These are phyloP conservation scores for Halcyon malimbica DNA, from an alignment of 2,113 vertebrate genomes.

Conservation along the genomic window DNA sequence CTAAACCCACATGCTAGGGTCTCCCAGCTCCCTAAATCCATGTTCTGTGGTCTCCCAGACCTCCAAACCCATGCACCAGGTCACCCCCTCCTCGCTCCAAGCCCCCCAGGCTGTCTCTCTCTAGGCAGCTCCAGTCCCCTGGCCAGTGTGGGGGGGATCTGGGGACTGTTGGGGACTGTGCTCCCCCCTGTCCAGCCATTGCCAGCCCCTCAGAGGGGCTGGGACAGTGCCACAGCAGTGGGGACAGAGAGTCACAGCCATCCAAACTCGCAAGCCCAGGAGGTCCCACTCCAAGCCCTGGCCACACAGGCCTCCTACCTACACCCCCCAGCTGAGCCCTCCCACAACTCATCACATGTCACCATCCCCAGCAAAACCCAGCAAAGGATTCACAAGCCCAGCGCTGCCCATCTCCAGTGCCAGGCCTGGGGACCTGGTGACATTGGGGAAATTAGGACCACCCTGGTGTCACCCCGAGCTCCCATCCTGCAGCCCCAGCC, in stretches of 20 bases:
- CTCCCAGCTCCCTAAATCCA: background rate
- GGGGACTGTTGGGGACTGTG: fast-evolving
- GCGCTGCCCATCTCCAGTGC: background rate
- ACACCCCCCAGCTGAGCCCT: background rate
- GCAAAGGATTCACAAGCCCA: background rate
- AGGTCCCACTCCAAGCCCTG: background rate
- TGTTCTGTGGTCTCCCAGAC: background rate
- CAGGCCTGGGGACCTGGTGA: background rate
- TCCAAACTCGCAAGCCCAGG: background rate
- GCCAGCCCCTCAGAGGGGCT: background rate
- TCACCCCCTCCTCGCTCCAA: background rate
- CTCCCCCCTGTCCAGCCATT: fast-evolving
- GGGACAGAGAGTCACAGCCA: background rate
- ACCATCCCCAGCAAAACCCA: background rate
- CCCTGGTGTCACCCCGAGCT: fast-evolving
- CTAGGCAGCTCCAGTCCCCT: background rate
- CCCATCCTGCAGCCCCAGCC: background rate
- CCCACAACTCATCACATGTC: background rate
- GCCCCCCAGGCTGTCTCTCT: background rate
- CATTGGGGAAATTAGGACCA: background rate
- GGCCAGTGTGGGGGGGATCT: fast-evolving
- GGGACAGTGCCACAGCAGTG: background rate
- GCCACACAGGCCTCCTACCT: background rate
- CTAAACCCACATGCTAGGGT: background rate
- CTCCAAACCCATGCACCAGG: background rate